Percentiles rank a stretch among this genome's conserved stretches.
phyloP scores from a whole-genome alignment of 1,140 invertebrate species.

The Monomorium pharaonis region DNA sequence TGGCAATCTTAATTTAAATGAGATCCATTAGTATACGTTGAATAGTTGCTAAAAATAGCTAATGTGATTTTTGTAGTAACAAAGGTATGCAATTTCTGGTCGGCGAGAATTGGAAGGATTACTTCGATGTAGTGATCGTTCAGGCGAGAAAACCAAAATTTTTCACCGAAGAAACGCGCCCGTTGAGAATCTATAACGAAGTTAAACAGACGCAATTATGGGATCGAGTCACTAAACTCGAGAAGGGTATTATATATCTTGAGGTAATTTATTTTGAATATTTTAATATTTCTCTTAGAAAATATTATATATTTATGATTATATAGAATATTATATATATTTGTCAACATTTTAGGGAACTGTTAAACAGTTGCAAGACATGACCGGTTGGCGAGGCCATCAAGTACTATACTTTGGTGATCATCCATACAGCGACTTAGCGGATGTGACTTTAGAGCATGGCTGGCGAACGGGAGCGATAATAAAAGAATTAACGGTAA shows the following conservation, averaged over 20 bases:
- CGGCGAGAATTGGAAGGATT: constrained; percentile 95
- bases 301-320: neutral
- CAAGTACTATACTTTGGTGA: constrained; percentile 98
- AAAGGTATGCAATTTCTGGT: constrained; percentile 96
- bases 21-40: neutral
- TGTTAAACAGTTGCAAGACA: constrained; percentile 94
- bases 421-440: constrained; percentile 98
- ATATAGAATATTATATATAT: neutral
- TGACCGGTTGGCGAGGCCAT: constrained; percentile 96
- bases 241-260: constrained; percentile 96
- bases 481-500: constrained; percentile 95
- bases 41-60: constrained; percentile 17
- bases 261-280: constrained; percentile 88
- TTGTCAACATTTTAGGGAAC: constrained; percentile 89
- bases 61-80: constrained; percentile 88
- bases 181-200: constrained; percentile 95
- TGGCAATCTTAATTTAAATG: neutral
- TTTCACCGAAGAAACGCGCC: constrained; percentile 96
- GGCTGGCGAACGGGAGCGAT: constrained; percentile 99
- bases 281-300: neutral
- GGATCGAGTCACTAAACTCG: constrained; percentile 94
- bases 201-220: constrained; percentile 93
- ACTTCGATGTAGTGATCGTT: constrained; percentile 98
- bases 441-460: constrained; percentile 97
- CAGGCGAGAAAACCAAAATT: constrained; percentile 98